Conservation (phyloP, 2,797 vertebrate species). For the Remorina albescens region DNA sequence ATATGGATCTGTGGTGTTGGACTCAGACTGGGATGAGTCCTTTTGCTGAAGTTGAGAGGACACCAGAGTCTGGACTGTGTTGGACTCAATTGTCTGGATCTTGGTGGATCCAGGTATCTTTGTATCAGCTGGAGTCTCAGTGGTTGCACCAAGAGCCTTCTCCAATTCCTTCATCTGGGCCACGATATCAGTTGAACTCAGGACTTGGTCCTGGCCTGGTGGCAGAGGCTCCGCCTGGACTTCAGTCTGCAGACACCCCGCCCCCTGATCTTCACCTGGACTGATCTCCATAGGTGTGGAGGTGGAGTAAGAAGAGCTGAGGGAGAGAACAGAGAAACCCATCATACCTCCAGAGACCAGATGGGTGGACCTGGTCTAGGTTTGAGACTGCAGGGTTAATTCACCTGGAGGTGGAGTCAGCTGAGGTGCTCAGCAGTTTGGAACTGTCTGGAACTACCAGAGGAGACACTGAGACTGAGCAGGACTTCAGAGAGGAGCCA, state of each 20-base stretch:
- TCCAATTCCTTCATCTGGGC: conserved; percentile 75
- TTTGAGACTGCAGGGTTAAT: background rate
- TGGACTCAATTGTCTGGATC: background rate
- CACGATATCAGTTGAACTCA: conserved; percentile 41
- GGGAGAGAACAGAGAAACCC: conserved; percentile 17
- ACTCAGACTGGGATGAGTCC: conserved; percentile 16
- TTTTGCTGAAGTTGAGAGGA: conserved; percentile 14
- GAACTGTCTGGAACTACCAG: conserved; percentile 45
- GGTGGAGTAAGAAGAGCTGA: conserved; percentile 38
- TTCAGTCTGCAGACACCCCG: conserved; percentile 32
- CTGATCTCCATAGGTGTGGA: conserved; percentile 57
- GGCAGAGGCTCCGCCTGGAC: background rate
- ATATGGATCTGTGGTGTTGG: background rate
- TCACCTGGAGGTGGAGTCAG: conserved; percentile 58
- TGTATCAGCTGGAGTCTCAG: conserved; percentile 5
- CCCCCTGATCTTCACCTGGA: conserved; percentile 30
- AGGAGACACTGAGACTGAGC: conserved; percentile 56
- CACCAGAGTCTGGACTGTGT: background rate
- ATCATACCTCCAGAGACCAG: background rate
- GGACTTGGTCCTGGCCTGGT: conserved; percentile 33
- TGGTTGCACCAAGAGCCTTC: conserved; percentile 61
- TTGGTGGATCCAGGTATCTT: background rate
- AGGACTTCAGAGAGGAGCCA: conserved; percentile 49
- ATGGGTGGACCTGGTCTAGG: background rate
- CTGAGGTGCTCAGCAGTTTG: conserved; percentile 18